Evolutionary conservation across 2,113 vertebrate genomes (phyloP), one percentile per base, ranked within the genome.

Genomic region (Cryptomyrus ogoouensis): DNA sequence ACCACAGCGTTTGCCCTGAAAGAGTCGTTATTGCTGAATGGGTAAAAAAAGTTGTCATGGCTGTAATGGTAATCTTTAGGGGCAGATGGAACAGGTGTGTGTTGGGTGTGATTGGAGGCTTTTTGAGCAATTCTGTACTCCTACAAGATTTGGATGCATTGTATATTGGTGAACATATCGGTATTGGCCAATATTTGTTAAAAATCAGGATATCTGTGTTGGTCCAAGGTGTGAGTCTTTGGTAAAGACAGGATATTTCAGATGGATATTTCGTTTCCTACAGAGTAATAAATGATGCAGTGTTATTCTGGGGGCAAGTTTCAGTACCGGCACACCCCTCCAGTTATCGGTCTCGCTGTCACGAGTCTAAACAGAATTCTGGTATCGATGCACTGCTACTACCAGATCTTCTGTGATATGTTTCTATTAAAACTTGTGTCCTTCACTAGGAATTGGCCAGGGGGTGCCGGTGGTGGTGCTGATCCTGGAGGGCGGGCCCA

Each of bases 401-500:
- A 2, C 19, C 77, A 7, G 77, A 3, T 9, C 77, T 21, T 15
- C 6, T 83, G 77, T 8, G 17, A 15, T 42, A 13, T n/a, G 39
- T n/a, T 12, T 46, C 24, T 46, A 47, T n/a, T 17, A 86, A 31
- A 49, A 15, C 5, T 17, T 86, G 24, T 86, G 44, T 62, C 21
- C 24, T 62, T 66, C 92, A 47, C 17, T 74, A 99, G 98, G 98
- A 94, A 99, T 99, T 86, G 98, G 97, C 88, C 98, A 99, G 91
- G 97, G 98, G 53, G 98, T 99, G 31, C 98, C 98, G 53, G 98
- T 99, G 27, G 98, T 99, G 91, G 98, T 97, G 2, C 96, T 99
- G 90, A 97, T 99, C 88, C 97, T 99, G 66, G 98, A 99, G 93
- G 98, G 98, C 3, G 98, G 98, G n/a, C 98, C 98, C 77, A 99